Percentiles rank a stretch among this genome's conserved stretches.
Evolutionary conservation across 2,888 invertebrate genomes (phyloP).

Genomic region (Anthoptus insignis): DNA sequence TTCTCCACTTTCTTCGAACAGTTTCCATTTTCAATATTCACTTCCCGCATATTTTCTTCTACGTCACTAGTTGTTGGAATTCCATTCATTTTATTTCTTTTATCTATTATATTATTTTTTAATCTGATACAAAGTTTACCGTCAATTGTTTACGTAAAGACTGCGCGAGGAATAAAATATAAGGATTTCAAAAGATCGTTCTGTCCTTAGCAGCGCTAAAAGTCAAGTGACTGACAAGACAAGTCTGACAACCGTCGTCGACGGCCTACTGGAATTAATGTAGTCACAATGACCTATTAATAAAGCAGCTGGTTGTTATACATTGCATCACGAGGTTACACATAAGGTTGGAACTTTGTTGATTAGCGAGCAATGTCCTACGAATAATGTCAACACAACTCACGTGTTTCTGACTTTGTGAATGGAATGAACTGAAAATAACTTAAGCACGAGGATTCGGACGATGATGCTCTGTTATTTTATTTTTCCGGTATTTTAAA

Average conservation of each 20-base stretch:
- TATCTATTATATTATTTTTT: no score
- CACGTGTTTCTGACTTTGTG: background rate
- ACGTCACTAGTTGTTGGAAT: slow-evolving; percentile 1
- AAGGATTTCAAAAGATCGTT: background rate
- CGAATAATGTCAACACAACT: background rate
- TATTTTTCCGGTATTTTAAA: no score
- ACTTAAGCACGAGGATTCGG: background rate
- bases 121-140: no score
- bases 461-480: no score
- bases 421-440: slow-evolving; percentile 1
- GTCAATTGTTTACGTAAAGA: no score
- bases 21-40: slow-evolving; percentile 32
- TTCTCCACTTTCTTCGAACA: slow-evolving; percentile 24
- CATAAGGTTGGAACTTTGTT: background rate
- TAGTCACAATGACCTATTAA: slow-evolving; percentile 15
- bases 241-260: background rate
- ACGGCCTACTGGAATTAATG: background rate
- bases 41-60: slow-evolving; percentile 46
- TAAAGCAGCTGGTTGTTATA: background rate
- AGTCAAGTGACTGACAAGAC: slow-evolving; percentile 17
- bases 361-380: background rate
- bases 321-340: slow-evolving; percentile 4
- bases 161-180: no score
- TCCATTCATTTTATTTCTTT: slow-evolving; percentile 25
- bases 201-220: slow-evolving; percentile 1